Base-by-base conservation (phyloP, 1,140 invertebrate genomes). In the Triops cancriformis region DNA sequence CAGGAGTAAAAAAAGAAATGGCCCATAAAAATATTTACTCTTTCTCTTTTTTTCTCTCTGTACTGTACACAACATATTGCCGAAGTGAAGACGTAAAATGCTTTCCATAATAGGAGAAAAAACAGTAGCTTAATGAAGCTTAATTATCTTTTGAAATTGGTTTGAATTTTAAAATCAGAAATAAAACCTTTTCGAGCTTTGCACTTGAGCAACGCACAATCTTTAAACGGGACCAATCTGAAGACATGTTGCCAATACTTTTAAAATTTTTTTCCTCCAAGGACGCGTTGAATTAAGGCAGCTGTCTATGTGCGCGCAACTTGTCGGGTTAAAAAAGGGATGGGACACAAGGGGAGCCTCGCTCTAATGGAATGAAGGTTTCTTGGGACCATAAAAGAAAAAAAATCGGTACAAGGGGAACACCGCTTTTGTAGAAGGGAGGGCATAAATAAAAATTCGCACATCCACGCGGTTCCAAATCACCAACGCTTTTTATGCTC, bases 401-500 rank as follows among this genome's bases (percentile, higher is more conserved):
- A 76, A 76, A 76, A 64, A 27, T 45, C 43, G 43, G 27, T 43
- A 26, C 43, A 76, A 76, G 42, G 75, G 75, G 75, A 76, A 76
- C 75, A 76, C 26, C 51, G 43, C 41, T 64, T 75, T 64, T 28
- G 43, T 76, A 64, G n/a, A 75, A 75, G 73, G 73, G 31, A 26
- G 75, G 75, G 75, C 75, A 27, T 51, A 64, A 26, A 76, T 26
- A 27, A 31, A 14, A 64, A 51, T 74, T 76, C 64, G 75, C 64
- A 64, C 75, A 74, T 64, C 64, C 42, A 76, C 43, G 42, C n/a
- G 64, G 75, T 64, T 76, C 23, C 37, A 51, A 76, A 76, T 43
- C 75, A 99, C 96, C 96, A 99, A 84, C 94, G 93, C 87, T 99
- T 99, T 86, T 99, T 99, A 87, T 99, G 96, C 83, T 99, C 97